These are phyloP conservation scores for Chamaetylas fuelleborni DNA, from an alignment of 2,113 vertebrate species.

Conservation along the genomic window DNA sequence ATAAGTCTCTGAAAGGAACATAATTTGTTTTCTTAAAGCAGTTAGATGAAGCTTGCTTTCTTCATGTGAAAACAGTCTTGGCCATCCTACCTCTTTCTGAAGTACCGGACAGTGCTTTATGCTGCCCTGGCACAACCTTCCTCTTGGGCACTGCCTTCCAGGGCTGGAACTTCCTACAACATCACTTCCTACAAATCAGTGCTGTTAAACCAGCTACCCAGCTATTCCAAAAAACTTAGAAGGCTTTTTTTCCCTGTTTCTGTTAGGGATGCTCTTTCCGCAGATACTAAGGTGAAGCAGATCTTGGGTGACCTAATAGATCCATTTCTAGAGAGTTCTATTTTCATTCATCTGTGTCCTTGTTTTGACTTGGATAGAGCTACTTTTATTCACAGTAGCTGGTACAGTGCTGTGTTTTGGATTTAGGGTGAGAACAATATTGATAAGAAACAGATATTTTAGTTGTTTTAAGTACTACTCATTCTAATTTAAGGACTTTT, in stretches of 20 bases:
- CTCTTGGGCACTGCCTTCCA: background rate
- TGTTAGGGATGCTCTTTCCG: background rate
- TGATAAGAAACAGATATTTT: background rate
- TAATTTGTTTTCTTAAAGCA: constrained; percentile 6
- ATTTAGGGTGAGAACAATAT: background rate
- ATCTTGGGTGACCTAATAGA: background rate
- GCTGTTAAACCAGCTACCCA: background rate
- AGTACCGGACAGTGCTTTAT: background rate
- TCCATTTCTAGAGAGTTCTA: background rate
- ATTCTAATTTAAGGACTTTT: background rate
- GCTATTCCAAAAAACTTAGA: background rate
- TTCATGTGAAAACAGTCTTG: background rate
- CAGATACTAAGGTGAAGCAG: background rate
- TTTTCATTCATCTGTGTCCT: background rate
- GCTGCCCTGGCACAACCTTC: background rate
- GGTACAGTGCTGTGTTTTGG: background rate
- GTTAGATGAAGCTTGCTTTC: background rate
- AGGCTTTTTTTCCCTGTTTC: background rate
- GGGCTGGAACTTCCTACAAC: background rate
- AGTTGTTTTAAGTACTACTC: background rate
- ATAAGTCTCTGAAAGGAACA: background rate
- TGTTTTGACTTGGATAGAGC: background rate
- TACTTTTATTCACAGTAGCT: background rate
- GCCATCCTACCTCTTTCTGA: background rate
- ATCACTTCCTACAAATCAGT: background rate